These are phyloP conservation scores for Poecile atricapillus DNA, from an alignment of 2,113 vertebrate genomes.

Conservation along the genomic window DNA sequence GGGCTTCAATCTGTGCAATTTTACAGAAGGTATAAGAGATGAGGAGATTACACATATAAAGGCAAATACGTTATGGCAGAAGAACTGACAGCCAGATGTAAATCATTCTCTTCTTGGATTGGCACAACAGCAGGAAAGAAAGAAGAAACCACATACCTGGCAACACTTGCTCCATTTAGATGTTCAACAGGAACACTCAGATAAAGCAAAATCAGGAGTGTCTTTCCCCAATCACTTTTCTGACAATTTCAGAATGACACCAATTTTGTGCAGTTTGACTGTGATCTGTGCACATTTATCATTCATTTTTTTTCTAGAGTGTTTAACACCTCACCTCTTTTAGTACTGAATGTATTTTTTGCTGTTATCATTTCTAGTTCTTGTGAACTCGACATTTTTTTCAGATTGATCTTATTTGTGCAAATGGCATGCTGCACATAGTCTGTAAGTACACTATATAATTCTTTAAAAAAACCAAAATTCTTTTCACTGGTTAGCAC, in stretches of 20 bases:
- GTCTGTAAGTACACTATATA: not conserved
- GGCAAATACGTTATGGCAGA: not conserved
- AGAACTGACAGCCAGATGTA: not conserved
- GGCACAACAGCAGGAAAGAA: not conserved
- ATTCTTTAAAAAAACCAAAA: not conserved
- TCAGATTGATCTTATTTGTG: not conserved
- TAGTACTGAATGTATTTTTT: not conserved
- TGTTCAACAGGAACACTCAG: not conserved
- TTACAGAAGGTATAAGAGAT: not conserved
- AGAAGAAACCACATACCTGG: not conserved
- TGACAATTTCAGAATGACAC: not conserved
- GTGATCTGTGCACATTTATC: not conserved
- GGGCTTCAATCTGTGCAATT: not conserved
- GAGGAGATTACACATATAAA: not conserved
- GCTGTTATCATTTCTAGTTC: not conserved
- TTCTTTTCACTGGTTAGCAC: not conserved
- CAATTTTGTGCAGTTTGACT: not conserved
- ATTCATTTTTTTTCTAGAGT: not conserved
- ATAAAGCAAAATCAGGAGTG: not conserved
- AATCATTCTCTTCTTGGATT: not conserved
- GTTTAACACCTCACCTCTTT: rapidly evolving
- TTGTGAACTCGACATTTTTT: not conserved
- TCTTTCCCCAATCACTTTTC: not conserved
- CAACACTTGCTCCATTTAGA: not conserved
- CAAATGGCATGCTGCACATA: not conserved